Percentiles rank a stretch among this genome's conserved stretches.
Conservation (phyloP, 2,797 vertebrate genomes). For the Naso thynnoides region DNA sequence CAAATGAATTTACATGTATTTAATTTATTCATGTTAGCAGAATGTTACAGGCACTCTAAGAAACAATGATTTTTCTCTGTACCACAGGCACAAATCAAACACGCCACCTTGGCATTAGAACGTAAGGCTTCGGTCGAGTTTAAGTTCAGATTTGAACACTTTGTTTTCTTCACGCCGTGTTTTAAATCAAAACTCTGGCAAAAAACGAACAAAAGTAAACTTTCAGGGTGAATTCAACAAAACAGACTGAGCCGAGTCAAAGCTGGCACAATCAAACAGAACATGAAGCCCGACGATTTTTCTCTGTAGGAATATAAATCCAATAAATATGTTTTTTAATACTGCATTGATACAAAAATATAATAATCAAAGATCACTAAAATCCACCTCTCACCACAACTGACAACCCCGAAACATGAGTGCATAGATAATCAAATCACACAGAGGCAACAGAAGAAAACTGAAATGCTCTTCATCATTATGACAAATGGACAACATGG, state of each 20-base stretch:
- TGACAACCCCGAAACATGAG: slow-evolving; percentile 45
- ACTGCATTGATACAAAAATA: slow-evolving; percentile 79
- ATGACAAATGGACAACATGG: background rate
- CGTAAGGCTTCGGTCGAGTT: slow-evolving; percentile 69
- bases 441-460: slow-evolving; percentile 37
- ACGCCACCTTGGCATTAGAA: slow-evolving; percentile 64
- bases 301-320: slow-evolving; percentile 70
- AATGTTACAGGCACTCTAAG: slow-evolving; percentile 68
- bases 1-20: slow-evolving; percentile 27
- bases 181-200: slow-evolving; percentile 32
- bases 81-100: slow-evolving; percentile 80
- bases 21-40: slow-evolving; percentile 75
- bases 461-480: background rate
- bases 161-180: slow-evolving; percentile 23
- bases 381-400: slow-evolving; percentile 30
- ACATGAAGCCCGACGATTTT: slow-evolving; percentile 28
- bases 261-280: slow-evolving; percentile 29
- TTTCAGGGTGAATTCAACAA: slow-evolving; percentile 38
- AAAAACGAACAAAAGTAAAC: slow-evolving; percentile 14
- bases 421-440: slow-evolving; percentile 63
- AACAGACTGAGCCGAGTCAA: slow-evolving; percentile 22
- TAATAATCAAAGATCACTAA: slow-evolving; percentile 52
- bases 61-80: slow-evolving; percentile 61
- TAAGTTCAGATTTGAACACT: slow-evolving; percentile 41
- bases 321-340: slow-evolving; percentile 82